Base-by-base conservation (phyloP, 2,113 vertebrate species). In the Agapornis roseicollis region DNA sequence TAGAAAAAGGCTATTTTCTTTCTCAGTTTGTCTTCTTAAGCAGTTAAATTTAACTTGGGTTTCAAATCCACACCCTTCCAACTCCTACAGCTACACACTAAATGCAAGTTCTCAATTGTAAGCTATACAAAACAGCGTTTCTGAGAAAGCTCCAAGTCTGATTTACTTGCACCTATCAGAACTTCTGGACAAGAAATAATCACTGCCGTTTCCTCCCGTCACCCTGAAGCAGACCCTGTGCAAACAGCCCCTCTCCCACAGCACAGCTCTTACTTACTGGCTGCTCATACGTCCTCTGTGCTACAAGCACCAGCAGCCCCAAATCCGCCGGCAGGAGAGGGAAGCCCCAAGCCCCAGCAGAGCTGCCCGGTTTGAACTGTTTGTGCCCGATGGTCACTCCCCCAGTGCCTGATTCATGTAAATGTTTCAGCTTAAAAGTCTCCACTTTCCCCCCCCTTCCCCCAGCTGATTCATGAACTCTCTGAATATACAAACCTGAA, bases 371-470 rank as follows among this genome's bases (percentile, higher is more conserved):
- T 96, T 96, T 90, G 85, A 96, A 88, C 71, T 83, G 94, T 56
- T 37, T 2, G 29, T 50, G 90, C 55, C 83, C 52, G 1, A 0
- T 4, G 41, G 89, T 41, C 87, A 90, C 96, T 84, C 97, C 95
- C 94, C 90, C 89, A 63, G 24, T 91, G 65, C 13, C 91, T 96
- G 94, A 95, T 93, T 93, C 97, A 96, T 4, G 60, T 41, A 53
- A 89, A 85, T 83, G 90, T 88, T 96, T 97, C 97, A 97, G 20
- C 49, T 28, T 97, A 97, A 97, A 47, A 97, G 97, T 95, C 97
- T 77, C 17, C 3, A 2, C 29, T 3, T 10, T 9, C 35, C 15
- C 16, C 12, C 19, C 20, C 9, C 20, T 8, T 6, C 20, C 8
- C 4, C 29, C 28, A n/a, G 60, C 60, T 53, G 71, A 88, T 85